These are phyloP conservation scores for Huso huso DNA, from an alignment of 2,797 vertebrate genomes.

Conservation along the genomic window DNA sequence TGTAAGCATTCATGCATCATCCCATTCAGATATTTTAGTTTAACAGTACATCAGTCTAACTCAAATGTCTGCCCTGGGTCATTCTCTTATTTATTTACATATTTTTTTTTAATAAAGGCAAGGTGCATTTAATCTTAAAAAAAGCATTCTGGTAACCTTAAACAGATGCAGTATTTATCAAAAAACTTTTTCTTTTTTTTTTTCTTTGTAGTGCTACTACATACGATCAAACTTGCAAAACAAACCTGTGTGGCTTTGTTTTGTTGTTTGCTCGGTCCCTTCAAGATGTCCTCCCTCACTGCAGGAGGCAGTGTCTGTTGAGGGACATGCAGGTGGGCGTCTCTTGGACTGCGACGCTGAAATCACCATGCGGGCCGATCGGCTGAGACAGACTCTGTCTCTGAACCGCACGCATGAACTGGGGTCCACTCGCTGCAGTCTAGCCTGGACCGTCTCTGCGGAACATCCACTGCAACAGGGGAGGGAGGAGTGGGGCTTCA, in stretches of 20 bases:
- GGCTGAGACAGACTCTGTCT: conserved; percentile 28
- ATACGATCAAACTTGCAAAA: too few relatives aligned
- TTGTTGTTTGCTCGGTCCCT: background rate
- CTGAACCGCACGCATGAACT: background rate
- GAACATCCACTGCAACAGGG: background rate
- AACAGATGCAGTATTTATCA: too few relatives aligned
- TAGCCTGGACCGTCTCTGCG: conserved; percentile 16
- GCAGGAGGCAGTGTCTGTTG: conserved; percentile 10
- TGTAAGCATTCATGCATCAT: too few relatives aligned
- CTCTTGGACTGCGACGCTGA: conserved; percentile 30
- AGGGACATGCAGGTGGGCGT: conserved; percentile 13
- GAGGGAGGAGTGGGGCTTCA: background rate
- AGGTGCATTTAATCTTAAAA: too few relatives aligned
- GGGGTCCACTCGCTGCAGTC: conserved; percentile 30
- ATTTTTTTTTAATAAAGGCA: too few relatives aligned
- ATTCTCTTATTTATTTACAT: too few relatives aligned
- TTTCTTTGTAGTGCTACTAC: too few relatives aligned
- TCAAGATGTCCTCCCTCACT: background rate
- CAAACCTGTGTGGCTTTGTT: conserved; percentile 5
- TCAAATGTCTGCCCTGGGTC: too few relatives aligned
- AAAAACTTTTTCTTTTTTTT: too few relatives aligned
- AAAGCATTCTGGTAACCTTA: too few relatives aligned
- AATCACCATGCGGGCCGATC: conserved; percentile 52
- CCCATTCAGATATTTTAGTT: too few relatives aligned
- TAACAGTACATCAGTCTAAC: too few relatives aligned